A percentile compares a stretch with the other conserved stretches of the same genome.
phyloP scores from a whole-genome alignment of 2,797 vertebrate species.

The Pangasius sanitwongsei region DNA sequence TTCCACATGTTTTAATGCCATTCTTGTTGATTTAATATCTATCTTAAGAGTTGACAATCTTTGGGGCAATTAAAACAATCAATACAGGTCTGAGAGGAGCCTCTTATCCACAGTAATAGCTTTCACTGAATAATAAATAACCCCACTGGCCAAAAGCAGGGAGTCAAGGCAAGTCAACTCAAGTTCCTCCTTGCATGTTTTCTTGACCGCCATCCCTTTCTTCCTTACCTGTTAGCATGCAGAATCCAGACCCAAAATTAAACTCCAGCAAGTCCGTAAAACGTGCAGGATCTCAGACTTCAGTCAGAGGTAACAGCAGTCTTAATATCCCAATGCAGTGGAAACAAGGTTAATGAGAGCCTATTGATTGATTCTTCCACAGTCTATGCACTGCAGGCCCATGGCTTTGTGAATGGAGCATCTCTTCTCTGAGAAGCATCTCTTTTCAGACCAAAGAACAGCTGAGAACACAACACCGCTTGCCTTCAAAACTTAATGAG shows the following conservation, averaged over 20 bases:
- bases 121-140: constrained; percentile 82
- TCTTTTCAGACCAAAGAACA: neutral
- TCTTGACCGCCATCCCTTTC: neutral
- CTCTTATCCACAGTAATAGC: constrained; percentile 81
- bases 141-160: constrained; percentile 59
- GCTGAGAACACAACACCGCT: neutral
- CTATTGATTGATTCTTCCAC: constrained; percentile 65
- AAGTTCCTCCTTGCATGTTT: constrained; percentile 19
- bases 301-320: constrained; percentile 57
- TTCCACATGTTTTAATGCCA: constrained; percentile 62
- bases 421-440: constrained; percentile 35
- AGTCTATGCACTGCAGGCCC: constrained; percentile 42
- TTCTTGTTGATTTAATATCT: constrained; percentile 76
- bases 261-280: constrained; percentile 47
- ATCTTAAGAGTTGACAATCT: constrained; percentile 83
- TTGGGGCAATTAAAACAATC: constrained; percentile 82
- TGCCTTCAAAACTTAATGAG: constrained; percentile 5
- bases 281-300: constrained; percentile 47
- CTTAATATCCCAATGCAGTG: constrained; percentile 62
- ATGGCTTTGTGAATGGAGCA: constrained; percentile 20
- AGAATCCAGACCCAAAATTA: constrained; percentile 47
- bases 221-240: constrained; percentile 40
- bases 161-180: constrained; percentile 25
- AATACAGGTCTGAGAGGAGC: constrained; percentile 75
- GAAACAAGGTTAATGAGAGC: constrained; percentile 60